Percentiles rank a stretch among this genome's conserved stretches.
Conservation (phyloP, 2,113 vertebrate species). For the Anolis sagrei region DNA sequence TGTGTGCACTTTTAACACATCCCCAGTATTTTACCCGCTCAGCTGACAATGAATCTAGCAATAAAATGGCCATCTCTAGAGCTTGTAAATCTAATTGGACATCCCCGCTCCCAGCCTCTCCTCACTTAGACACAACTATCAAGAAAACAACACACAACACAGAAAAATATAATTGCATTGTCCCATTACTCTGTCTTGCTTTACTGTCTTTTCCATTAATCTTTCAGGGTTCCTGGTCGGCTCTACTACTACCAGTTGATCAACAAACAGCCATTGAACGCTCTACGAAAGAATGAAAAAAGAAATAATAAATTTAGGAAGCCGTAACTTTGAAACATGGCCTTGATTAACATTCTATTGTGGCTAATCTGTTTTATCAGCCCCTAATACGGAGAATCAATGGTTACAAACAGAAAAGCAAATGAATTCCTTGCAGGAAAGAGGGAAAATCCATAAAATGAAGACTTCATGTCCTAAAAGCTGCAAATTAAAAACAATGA, state of each 20-base stretch:
- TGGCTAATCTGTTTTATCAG: slow-evolving; percentile 70
- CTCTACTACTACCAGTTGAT: slow-evolving; percentile 53
- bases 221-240: slow-evolving; percentile 21
- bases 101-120: slow-evolving; percentile 16
- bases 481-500: slow-evolving; percentile 70
- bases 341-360: slow-evolving; percentile 74
- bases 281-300: slow-evolving; percentile 21
- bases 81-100: neutral
- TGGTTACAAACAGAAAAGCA: slow-evolving; percentile 71
- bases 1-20: neutral
- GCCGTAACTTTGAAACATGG: slow-evolving; percentile 57
- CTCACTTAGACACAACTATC: slow-evolving; percentile 19
- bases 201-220: slow-evolving; percentile 31
- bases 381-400: slow-evolving; percentile 70
- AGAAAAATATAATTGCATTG: neutral
- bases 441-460: slow-evolving; percentile 69
- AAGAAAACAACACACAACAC: neutral
- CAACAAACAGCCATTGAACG: slow-evolving; percentile 19
- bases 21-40: neutral
- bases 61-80: slow-evolving; percentile 47
- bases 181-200: slow-evolving; percentile 35
- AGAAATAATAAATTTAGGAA: slow-evolving; percentile 57
- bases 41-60: slow-evolving; percentile 21
- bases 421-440: slow-evolving; percentile 66
- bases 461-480: slow-evolving; percentile 62